Percentiles rank a stretch among this genome's conserved stretches.
Evolutionary conservation across 1,140 invertebrate species (phyloP).

Genomic region (Euborellia annulipes): DNA sequence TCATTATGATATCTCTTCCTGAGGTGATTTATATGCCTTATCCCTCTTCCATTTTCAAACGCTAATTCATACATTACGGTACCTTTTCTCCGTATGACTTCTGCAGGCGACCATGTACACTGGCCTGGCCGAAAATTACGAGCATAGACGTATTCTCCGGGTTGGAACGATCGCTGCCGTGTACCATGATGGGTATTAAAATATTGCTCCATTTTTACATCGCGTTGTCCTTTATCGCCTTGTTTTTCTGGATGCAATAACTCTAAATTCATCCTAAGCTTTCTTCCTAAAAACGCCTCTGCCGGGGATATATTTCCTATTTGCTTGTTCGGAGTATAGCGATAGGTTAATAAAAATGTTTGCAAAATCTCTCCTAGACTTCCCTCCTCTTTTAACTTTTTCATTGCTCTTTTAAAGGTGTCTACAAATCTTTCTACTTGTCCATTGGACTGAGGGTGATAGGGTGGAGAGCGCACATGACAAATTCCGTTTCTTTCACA

Average conservation of each 20-base stretch:
- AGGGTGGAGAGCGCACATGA: constrained; percentile 18
- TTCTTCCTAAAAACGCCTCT: constrained; percentile 11
- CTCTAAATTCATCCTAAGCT: not conserved
- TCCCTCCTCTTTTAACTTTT: constrained; percentile 7
- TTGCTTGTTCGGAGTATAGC: not conserved
- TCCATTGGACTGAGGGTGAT: constrained; percentile 21
- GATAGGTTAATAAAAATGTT: not conserved
- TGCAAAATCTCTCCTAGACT: not conserved
- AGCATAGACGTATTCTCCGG: too few relatives aligned
- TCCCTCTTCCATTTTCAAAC: too few relatives aligned
- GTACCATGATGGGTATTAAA: too few relatives aligned
- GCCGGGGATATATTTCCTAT: constrained; percentile 6
- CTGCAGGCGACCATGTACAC: too few relatives aligned
- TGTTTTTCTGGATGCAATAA: constrained; percentile 3
- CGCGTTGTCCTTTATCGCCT: too few relatives aligned
- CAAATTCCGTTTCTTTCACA: constrained; percentile 11
- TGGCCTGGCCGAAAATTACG: too few relatives aligned
- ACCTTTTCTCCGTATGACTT: too few relatives aligned
- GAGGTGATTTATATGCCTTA: too few relatives aligned
- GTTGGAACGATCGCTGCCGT: too few relatives aligned
- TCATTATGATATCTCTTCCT: too few relatives aligned
- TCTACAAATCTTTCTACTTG: constrained; percentile 19
- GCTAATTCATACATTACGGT: too few relatives aligned
- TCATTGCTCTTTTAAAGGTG: constrained; percentile 11
- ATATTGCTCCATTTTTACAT: too few relatives aligned